phyloP scores from a whole-genome alignment of 2,797 vertebrate genomes.

The Mus spretus region DNA sequence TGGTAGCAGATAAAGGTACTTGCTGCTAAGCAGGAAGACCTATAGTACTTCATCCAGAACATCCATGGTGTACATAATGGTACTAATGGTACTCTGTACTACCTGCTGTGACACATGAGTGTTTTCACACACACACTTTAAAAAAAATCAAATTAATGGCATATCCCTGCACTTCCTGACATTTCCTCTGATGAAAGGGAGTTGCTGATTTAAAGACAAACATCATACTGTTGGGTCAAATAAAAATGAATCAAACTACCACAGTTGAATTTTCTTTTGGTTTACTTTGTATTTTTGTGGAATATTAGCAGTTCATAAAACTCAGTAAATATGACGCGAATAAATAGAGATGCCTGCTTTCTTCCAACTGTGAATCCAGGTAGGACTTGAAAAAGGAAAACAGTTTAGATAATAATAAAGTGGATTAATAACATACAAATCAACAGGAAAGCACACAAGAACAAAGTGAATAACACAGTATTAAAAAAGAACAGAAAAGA shows the following conservation, averaged over 20 bases:
- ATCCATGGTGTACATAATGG: not conserved
- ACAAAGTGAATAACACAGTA: not conserved
- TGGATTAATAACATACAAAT: slow-evolving; percentile 1
- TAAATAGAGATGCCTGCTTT: not conserved
- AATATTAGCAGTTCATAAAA: not conserved
- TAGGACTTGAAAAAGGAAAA: not conserved
- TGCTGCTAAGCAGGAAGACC: not conserved
- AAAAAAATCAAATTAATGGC: not conserved
- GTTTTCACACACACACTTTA: not conserved
- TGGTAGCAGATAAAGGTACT: not conserved
- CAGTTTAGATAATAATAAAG: not conserved
- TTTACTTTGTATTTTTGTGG: slow-evolving; percentile 15
- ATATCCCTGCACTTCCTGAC: not conserved
- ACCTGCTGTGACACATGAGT: too few species aligned
- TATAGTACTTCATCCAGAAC: not conserved
- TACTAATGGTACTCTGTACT: not conserved
- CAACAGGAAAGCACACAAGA: not conserved
- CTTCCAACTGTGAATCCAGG: not conserved
- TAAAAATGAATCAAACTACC: not conserved
- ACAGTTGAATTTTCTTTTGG: not conserved
- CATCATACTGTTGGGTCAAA: not conserved
- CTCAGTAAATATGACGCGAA: not conserved
- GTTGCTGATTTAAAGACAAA: not conserved
- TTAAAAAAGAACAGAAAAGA: not conserved
- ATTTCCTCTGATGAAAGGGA: not conserved